Evolutionary conservation across 2,888 invertebrate genomes (phyloP).

Genomic region (Lasioglossum calceatum): DNA sequence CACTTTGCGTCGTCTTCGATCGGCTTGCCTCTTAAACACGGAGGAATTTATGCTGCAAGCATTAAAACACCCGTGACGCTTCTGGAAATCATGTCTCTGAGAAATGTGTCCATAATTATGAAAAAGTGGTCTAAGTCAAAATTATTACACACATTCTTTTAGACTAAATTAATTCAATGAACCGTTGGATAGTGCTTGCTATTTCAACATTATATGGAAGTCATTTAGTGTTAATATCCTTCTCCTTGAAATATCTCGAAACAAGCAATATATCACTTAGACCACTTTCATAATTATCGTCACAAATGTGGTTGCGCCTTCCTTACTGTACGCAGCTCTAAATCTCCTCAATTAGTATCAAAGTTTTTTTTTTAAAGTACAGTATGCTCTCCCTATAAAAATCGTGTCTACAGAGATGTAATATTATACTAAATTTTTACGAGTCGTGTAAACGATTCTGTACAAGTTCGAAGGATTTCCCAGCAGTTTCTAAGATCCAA

Average conservation of each 20-base stretch:
- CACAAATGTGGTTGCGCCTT: background rate
- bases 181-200: too few species aligned
- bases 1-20: conserved; percentile 27
- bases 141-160: too few species aligned
- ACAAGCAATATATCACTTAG: too few species aligned
- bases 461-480: background rate
- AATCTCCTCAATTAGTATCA: background rate
- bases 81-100: background rate
- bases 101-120: too few species aligned
- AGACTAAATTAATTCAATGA: too few species aligned
- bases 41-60: conserved; percentile 35
- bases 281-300: too few species aligned
- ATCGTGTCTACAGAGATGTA: background rate
- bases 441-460: background rate
- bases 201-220: too few species aligned
- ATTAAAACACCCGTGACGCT: background rate
- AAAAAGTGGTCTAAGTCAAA: too few species aligned
- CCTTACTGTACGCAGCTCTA: background rate
- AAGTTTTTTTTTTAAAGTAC: background rate
- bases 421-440: background rate
- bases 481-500: background rate
- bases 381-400: background rate
- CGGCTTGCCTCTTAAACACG: conserved; percentile 17
- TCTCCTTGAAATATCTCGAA: too few species aligned
- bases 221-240: too few species aligned